phyloP scores from a whole-genome alignment of 2,113 vertebrate species.

The Panurus biarmicus region DNA sequence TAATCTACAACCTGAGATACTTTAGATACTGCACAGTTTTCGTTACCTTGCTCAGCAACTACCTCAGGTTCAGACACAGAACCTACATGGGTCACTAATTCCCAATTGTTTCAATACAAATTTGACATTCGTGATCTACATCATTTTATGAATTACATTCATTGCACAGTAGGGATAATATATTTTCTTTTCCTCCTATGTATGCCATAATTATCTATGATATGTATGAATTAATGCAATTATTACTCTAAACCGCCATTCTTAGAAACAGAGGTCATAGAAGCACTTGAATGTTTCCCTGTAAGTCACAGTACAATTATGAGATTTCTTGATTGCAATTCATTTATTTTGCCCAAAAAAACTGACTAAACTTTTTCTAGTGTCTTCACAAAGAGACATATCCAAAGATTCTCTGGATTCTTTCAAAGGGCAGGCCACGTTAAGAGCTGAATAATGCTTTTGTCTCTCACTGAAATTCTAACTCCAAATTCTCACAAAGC shows the following conservation, averaged over 20 bases:
- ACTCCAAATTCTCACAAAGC: not conserved
- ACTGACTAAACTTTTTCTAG: not conserved
- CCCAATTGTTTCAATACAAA: not conserved
- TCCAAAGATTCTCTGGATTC: not conserved
- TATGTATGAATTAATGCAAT: not conserved
- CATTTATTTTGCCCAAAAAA: not conserved
- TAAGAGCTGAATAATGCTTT: not conserved
- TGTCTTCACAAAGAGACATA: not conserved
- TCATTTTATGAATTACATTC: not conserved
- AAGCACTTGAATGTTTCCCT: not conserved
- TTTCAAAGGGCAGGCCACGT: not conserved
- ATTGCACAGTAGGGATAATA: not conserved
- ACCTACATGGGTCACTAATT: not conserved
- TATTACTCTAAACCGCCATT: not conserved
- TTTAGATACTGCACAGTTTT: not conserved
- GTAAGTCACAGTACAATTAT: not conserved
- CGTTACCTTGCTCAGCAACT: not conserved
- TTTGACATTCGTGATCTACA: not conserved
- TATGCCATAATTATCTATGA: not conserved
- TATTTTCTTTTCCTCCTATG: not conserved
- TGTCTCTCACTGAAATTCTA: not conserved
- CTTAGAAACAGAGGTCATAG: not conserved
- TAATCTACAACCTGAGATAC: not conserved
- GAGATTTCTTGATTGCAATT: not conserved
- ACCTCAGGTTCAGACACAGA: not conserved